phyloP scores from a whole-genome alignment of 2,888 invertebrate genomes.

The Cepaea hortensis region DNA sequence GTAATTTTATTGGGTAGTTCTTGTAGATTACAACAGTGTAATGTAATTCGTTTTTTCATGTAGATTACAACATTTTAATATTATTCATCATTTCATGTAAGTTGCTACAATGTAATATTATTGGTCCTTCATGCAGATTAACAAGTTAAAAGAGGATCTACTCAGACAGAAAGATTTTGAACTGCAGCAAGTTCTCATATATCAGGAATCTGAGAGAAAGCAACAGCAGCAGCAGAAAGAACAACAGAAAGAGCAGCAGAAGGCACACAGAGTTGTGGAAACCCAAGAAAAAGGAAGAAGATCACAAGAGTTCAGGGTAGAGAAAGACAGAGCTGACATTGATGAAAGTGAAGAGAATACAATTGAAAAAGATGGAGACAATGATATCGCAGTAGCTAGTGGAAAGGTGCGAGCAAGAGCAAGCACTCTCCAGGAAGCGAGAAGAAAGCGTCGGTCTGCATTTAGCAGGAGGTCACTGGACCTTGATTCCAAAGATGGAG shows the following conservation, averaged over 20 bases:
- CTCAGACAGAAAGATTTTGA: conserved; percentile 69
- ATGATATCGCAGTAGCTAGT: conserved; percentile 36
- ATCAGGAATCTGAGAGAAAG: conserved; percentile 61
- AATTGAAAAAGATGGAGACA: conserved; percentile 42
- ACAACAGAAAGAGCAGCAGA: conserved; percentile 61
- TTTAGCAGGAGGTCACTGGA: not conserved
- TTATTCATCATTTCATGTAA: no score
- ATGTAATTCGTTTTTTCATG: not conserved
- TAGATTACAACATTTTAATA: conserved; percentile 45
- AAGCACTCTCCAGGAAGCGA: not conserved
- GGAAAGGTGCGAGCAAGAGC: conserved; percentile 32
- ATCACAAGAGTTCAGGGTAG: conserved; percentile 42
- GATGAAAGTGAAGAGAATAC: conserved; percentile 45
- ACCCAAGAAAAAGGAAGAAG: conserved; percentile 48
- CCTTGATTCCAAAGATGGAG: conserved; percentile 25
- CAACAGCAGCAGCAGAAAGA: conserved; percentile 54
- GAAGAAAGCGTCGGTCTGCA: conserved; percentile 14
- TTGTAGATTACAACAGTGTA: no score
- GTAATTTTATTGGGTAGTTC: not conserved
- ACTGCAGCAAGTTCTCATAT: conserved; percentile 67
- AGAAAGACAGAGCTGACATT: conserved; percentile 7
- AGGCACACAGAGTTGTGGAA: conserved; percentile 45
- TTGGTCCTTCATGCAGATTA: conserved; percentile 33
- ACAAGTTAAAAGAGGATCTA: conserved; percentile 61
- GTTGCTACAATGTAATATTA: no score